Conservation (phyloP, 2,888 invertebrate species). For the Diaphora mendica region DNA sequence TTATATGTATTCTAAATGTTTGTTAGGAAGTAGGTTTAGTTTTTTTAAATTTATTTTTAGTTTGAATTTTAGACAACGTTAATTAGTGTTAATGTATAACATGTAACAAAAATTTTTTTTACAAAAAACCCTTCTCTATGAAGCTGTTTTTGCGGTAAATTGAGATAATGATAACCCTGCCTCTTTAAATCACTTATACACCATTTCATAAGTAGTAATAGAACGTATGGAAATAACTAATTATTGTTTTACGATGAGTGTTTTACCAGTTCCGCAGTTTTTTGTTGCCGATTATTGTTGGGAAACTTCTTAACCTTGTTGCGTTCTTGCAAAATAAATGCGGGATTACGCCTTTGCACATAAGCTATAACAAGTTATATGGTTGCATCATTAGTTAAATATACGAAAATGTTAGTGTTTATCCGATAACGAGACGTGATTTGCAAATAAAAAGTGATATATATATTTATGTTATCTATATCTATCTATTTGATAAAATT, state of each 20-base stretch:
- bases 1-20: too few relatives aligned
- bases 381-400: background rate
- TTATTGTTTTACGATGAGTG: background rate
- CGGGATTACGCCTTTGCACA: background rate
- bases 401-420: background rate
- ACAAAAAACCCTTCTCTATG: too few relatives aligned
- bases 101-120: too few relatives aligned
- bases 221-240: background rate
- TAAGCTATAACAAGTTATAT: background rate
- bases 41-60: too few relatives aligned
- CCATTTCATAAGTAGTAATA: background rate
- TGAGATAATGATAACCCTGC: background rate
- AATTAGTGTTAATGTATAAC: too few relatives aligned
- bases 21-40: too few relatives aligned
- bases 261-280: background rate
- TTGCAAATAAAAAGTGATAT: slow-evolving; percentile 12
- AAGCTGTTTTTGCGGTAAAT: too few relatives aligned
- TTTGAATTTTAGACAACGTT: too few relatives aligned
- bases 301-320: background rate
- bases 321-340: background rate
- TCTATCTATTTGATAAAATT: slow-evolving; percentile 4
- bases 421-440: slow-evolving; percentile 3
- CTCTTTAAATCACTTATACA: background rate
- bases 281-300: background rate
- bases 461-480: slow-evolving; percentile 1